phyloP scores from a whole-genome alignment of 2,797 vertebrate species.

The Amniataba percoides region DNA sequence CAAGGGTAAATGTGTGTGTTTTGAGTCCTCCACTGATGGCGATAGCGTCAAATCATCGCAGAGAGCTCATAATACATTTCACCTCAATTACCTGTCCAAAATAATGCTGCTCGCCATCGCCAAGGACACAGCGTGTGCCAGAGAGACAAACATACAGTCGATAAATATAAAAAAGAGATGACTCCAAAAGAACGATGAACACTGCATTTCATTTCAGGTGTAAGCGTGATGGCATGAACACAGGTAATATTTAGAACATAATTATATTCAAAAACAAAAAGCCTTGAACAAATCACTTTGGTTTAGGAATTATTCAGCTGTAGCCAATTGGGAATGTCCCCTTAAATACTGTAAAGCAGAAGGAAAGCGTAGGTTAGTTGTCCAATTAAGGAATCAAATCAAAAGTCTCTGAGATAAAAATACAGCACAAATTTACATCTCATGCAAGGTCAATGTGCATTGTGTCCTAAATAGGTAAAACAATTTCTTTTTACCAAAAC shows the following conservation, averaged over 20 bases:
- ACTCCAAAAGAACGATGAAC: background rate
- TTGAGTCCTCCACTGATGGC: constrained; percentile 29
- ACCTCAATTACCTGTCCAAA: constrained; percentile 59
- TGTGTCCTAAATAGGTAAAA: background rate
- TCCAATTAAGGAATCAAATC: constrained; percentile 21
- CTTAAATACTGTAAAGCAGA: background rate
- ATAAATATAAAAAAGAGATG: background rate
- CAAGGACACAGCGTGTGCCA: constrained; percentile 19
- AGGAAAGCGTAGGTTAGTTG: background rate
- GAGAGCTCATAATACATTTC: constrained; percentile 47
- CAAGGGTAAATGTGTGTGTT: background rate
- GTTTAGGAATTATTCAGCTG: constrained; percentile 8
- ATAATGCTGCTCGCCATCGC: constrained; percentile 8
- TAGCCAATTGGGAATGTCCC: constrained; percentile 1
- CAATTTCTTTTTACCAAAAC: background rate
- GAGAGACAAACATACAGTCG: constrained; percentile 24
- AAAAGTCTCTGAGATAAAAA: constrained; percentile 2
- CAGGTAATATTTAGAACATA: background rate
- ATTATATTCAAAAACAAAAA: background rate
- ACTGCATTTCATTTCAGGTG: background rate
- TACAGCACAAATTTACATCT: background rate
- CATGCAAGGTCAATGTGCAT: background rate
- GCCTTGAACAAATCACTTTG: constrained; percentile 14
- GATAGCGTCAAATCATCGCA: constrained; percentile 52
- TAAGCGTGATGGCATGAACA: constrained; percentile 14